Base-by-base conservation (phyloP, 2,797 vertebrate species). In the Sylvia borin region DNA sequence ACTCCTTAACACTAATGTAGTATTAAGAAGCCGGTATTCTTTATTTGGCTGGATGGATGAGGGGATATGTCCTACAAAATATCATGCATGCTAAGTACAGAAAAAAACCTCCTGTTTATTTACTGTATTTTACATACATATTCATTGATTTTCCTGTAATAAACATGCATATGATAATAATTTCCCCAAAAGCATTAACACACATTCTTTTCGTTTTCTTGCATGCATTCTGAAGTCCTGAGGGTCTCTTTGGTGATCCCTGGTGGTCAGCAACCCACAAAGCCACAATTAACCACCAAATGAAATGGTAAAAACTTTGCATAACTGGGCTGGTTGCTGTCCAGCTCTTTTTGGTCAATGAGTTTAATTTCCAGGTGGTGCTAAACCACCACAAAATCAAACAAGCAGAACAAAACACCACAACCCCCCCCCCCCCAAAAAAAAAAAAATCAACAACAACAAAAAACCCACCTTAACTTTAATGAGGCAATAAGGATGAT, bases 371-470 rank as follows among this genome's bases (percentile, higher is more conserved):
- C 38, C 24, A 43, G 18, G 18, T 58, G 14, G 3, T 36, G 12
- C 19, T 75, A 22, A 32, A 43, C 11, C 21, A 22, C 20, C 26
- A 66, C 27, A 60, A 75, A 53, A 50, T 36, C 14, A 36, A 85
- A 0, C 4, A 62, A 57, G 15, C 3, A 26, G 19, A 48, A 10
- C 24, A 27, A 43, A 17, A 16, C 2, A 2, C 3, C 3, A 18
- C n/a, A n/a, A n/a, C n/a, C 36, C 36, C 36, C 36, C 36, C 36
- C 36, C 36, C 36, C 36, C 36, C 36, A 40, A 48, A 10, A 27
- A 27, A 42, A 17, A 18, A 51, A 40, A 40, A 40, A 40, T 14
- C 13, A 13, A 14, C 13, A 40, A 40, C 40, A 40, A 27, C 3
- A 14, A 27, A 64, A 71, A 7, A 1, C 4, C 6, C 8, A 10